phyloP scores from a whole-genome alignment of 2,888 invertebrate species.

The Axea sp. region DNA sequence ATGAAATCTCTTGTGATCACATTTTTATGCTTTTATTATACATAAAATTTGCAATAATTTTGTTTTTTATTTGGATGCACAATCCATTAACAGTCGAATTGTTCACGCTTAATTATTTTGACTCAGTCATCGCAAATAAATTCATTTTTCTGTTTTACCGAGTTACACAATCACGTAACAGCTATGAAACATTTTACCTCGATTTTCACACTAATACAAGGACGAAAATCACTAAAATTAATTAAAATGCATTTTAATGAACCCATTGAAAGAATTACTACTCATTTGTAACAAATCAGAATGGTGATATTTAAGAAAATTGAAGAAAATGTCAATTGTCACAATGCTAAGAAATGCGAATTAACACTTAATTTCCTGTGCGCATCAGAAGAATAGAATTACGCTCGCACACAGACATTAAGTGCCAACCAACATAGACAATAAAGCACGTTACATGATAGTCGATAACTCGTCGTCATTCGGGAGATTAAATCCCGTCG shows the following conservation, averaged over 20 bases:
- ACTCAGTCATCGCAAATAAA: no score
- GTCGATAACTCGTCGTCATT: constrained; percentile 71
- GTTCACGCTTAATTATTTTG: no score
- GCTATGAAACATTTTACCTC: no score
- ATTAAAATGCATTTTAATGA: background rate
- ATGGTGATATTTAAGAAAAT: background rate
- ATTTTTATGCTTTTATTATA: background rate
- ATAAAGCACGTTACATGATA: constrained; percentile 61
- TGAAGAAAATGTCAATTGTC: background rate
- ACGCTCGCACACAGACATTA: constrained; percentile 8
- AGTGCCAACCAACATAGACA: constrained; percentile 61
- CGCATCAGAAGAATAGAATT: background rate
- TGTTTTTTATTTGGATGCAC: no score
- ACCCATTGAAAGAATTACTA: background rate
- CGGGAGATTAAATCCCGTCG: constrained; percentile 49
- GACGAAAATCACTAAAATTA: background rate
- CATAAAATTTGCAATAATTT: no score
- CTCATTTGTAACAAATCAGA: background rate
- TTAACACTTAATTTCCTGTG: constrained; percentile 36
- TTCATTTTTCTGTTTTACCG: no score
- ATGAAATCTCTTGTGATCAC: background rate
- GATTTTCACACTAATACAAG: no score
- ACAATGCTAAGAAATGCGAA: constrained; percentile 11
- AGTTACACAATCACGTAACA: no score
- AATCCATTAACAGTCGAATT: no score